phyloP scores from a whole-genome alignment of 2,888 invertebrate genomes.

The Ischnura elegans region DNA sequence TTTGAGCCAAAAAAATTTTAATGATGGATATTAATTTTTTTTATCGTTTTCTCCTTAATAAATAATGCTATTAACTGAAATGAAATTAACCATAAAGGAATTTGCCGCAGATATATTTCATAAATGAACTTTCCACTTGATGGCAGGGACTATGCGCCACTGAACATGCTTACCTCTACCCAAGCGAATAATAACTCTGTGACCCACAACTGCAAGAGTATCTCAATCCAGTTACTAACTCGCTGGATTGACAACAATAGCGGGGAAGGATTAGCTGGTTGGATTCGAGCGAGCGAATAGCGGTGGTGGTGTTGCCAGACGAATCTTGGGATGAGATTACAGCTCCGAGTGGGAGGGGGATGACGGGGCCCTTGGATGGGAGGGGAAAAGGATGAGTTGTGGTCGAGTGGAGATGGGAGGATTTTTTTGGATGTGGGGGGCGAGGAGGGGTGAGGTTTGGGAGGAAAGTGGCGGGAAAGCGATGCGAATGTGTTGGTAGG shows the following conservation, averaged over 20 bases:
- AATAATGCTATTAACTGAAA: too few relatives aligned
- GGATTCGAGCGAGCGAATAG: neutral
- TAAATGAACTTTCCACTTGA: too few relatives aligned
- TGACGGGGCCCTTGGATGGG: neutral
- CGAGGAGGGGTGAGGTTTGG: conserved; percentile 73
- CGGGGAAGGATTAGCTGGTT: neutral
- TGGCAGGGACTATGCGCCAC: too few relatives aligned
- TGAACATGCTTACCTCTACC: too few relatives aligned
- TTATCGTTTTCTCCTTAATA: too few relatives aligned
- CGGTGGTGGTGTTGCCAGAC: conserved; percentile 6
- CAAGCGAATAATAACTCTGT: too few relatives aligned
- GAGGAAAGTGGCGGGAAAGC: conserved; percentile 72
- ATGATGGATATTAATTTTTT: too few relatives aligned
- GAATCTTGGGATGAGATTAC: conserved; percentile 74
- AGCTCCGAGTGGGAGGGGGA: conserved; percentile 76
- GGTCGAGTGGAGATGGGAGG: neutral
- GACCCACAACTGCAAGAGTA: too few relatives aligned
- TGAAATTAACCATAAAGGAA: too few relatives aligned
- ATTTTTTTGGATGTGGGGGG: conserved; percentile 71
- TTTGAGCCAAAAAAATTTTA: too few relatives aligned
- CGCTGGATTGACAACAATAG: conserved; percentile 24
- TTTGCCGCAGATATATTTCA: too few relatives aligned
- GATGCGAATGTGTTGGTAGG: conserved; percentile 36
- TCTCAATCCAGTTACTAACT: neutral
- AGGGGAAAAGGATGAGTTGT: neutral